These are phyloP conservation scores for Sebastes kiyomatsui DNA, from an alignment of 2,797 vertebrate genomes.

Conservation along the genomic window DNA sequence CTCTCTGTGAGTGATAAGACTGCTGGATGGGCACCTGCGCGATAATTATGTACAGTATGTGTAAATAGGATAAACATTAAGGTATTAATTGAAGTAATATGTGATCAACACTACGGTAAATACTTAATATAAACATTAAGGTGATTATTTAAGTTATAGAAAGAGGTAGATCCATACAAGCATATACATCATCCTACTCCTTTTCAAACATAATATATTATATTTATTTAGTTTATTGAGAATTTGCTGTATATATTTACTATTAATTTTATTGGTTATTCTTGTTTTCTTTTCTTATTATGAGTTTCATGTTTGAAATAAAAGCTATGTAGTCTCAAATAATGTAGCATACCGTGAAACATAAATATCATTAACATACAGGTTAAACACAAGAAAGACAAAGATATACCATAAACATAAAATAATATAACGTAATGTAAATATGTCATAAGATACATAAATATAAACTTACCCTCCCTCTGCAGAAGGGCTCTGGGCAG, in stretches of 20 bases:
- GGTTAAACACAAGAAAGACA: neutral
- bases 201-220: neutral
- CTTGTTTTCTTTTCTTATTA: neutral
- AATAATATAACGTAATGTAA: neutral
- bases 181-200: neutral
- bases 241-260: accelerated
- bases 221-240: neutral
- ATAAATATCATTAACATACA: neutral
- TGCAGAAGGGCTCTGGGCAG: conserved; percentile 90
- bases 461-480: conserved; percentile 88
- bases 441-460: neutral
- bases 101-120: neutral
- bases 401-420: neutral
- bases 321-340: neutral
- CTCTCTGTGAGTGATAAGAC: neutral
- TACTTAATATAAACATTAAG: neutral
- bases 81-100: neutral
- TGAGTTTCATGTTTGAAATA: neutral
- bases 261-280: neutral
- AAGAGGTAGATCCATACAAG: neutral
- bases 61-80: neutral
- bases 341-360: neutral
- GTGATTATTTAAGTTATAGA: neutral
- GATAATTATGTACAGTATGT: neutral
- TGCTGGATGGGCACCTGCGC: neutral